Evolutionary conservation across 2,113 vertebrate species (phyloP), one percentile per base, ranked within the genome.

Genomic region (Podiceps cristatus): DNA sequence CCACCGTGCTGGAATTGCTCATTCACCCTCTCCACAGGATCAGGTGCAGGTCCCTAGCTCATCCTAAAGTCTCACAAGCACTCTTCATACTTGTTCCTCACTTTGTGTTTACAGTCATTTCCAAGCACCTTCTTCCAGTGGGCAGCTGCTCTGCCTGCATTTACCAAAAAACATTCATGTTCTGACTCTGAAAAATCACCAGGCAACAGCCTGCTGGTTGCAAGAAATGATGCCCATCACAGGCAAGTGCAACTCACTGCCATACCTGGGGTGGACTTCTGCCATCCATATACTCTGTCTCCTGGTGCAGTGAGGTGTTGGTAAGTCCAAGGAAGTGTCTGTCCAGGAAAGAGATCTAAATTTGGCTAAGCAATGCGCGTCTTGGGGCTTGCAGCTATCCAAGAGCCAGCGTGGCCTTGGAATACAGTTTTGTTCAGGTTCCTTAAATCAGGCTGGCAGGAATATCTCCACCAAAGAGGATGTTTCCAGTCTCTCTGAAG

Each of bases 21-120:
- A 27, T 40, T 52, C 18, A 68, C 6, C 23, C 24, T 44, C 25
- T 4, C 17, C 8, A 5, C 0, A 1, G 37, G 4, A 6, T 77
- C 31, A 74, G 55, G 14, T 42, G 37, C 19, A 50, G 11, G n/a
- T 53, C 69, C 28, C 85, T 50, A 28, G 12, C 17, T 82, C 33
- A 7, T 85, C 35, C 33, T 23, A 31, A 52, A 35, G 16, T n/a
- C 15, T 47, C 28, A n/a, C 13, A 18, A 47, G 27, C 31, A 11
- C 13, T 66, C n/a, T 59, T 94, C 10, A 3, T 56, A 27, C 64
- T 42, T 55, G 10, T 42, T 78, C 13, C 37, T 45, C 31, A 7
- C n/a, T 49, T 45, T 13, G 3, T 37, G 25, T 37, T 87, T 42
- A 31, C 33, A 86, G 29, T 20, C 4, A 55, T 85, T 91, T 87